Conservation (phyloP, 2,888 invertebrate genomes). For the Antheraea yamamai region DNA sequence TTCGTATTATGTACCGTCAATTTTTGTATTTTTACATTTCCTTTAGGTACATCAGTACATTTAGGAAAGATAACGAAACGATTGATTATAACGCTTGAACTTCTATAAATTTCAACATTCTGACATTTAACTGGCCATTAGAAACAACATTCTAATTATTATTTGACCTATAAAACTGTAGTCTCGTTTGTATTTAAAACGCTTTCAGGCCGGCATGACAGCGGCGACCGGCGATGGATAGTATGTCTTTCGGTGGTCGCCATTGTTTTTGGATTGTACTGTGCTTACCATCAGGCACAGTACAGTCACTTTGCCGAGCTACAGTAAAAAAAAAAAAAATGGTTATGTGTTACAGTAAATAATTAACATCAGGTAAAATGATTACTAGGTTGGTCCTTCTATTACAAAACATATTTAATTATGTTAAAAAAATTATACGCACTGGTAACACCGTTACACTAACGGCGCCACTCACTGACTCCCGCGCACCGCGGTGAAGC, state of each 20-base stretch:
- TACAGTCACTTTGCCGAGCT: too few species aligned
- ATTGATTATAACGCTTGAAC: neutral
- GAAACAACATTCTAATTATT: neutral
- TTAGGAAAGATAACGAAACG: neutral
- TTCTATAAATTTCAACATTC: neutral
- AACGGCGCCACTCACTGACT: slow-evolving; percentile 42
- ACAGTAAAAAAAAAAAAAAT: too few species aligned
- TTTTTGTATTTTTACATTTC: too few species aligned
- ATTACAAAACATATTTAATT: neutral
- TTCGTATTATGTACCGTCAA: too few species aligned
- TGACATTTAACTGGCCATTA: neutral
- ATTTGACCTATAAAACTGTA: neutral
- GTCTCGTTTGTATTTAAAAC: neutral
- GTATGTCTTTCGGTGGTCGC: too few species aligned
- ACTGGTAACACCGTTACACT: neutral
- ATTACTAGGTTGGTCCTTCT: neutral
- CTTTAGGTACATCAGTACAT: neutral
- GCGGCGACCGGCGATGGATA: too few species aligned
- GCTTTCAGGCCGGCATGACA: too few species aligned
- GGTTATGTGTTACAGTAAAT: neutral
- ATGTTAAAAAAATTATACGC: neutral
- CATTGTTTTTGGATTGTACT: too few species aligned
- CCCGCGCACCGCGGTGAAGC: slow-evolving; percentile 32
- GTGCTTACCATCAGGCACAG: too few species aligned
- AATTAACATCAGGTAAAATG: neutral